Base-by-base conservation (phyloP, 2,113 vertebrate genomes). In the Aegotheles bennettii region DNA sequence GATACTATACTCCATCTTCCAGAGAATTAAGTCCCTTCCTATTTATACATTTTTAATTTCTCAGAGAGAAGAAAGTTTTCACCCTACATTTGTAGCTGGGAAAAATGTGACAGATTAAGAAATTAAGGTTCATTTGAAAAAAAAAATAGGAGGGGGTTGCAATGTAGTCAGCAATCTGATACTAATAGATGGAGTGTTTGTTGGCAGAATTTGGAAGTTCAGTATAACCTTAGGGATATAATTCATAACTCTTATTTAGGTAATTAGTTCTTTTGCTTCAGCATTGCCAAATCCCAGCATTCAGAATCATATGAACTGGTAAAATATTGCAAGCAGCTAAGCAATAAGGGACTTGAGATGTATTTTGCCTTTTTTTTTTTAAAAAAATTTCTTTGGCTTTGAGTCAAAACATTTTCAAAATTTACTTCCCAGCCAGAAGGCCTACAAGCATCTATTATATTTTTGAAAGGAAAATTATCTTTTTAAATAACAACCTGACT, bases 181-280 rank as follows among this genome's bases (percentile, higher is more conserved):
- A 61, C 59, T 93, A 91, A 96, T 93, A 93, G 91, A 90, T 68
- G 71, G 54, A 53, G 57, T 19, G 21, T 42, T 50, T 83, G 67
- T 63, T 94, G 95, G 75, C 93, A 96, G 64, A 88, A 92, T 70
- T 21, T 90, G 82, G 61, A 91, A 81, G 64, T 90, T 86, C 82
- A 74, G 71, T 69, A 16, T 93, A 89, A 91, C 89, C 84, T 93
- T 76, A 91, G 87, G 93, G 94, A 86, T 90, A 82, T 69, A 74
- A 93, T 93, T 92, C 71, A 91, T 95, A 95, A 78, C 67, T 90
- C 85, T 93, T 95, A 87, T 91, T 96, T 94, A 91, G 82, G 36
- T 93, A 93, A 96, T 94, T 95, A 88, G 71, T 90, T 95, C 87
- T 85, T 85, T 53, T 45, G 69, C 74, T 90, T 94, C 36, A 60